Conservation (phyloP, 2,888 invertebrate species). For the Mythimna pallens region DNA sequence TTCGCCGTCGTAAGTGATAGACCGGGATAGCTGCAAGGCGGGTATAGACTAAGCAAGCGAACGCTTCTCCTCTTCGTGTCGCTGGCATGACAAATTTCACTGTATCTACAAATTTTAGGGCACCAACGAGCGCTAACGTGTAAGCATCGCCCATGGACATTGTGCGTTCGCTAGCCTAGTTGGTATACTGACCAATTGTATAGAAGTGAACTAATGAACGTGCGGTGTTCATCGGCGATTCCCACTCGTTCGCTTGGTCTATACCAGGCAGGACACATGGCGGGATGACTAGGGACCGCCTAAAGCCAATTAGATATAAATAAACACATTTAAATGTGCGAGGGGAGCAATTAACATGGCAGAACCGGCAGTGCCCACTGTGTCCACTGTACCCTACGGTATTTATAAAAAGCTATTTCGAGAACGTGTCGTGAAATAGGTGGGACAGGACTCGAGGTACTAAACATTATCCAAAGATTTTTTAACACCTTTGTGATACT, state of each 20-base stretch:
- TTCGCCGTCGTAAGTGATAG: slow-evolving; percentile 47
- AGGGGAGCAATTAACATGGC: slow-evolving; percentile 58
- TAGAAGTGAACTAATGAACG: no score
- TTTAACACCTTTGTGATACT: background rate
- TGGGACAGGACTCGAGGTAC: background rate
- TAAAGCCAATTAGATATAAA: slow-evolving; percentile 59
- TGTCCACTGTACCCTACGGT: slow-evolving; percentile 18
- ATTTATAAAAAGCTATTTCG: slow-evolving; percentile 62
- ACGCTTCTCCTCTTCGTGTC: no score
- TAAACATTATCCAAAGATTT: background rate
- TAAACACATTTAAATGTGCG: slow-evolving; percentile 60
- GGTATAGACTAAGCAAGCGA: background rate
- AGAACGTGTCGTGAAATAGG: slow-evolving; percentile 28
- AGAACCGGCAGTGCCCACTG: slow-evolving; percentile 37
- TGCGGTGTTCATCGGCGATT: background rate
- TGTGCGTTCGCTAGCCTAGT: background rate
- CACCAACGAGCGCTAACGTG: background rate
- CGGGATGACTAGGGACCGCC: slow-evolving; percentile 20
- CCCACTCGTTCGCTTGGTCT: background rate
- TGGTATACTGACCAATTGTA: background rate
- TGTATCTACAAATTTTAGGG: no score
- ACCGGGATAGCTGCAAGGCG: background rate
- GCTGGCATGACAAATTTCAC: no score
- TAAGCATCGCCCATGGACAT: background rate
- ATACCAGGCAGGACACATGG: background rate